Evolutionary conservation across 1,140 invertebrate genomes (phyloP), one percentile per base, ranked within the genome.

Genomic region (Brachionus manjavacas): DNA sequence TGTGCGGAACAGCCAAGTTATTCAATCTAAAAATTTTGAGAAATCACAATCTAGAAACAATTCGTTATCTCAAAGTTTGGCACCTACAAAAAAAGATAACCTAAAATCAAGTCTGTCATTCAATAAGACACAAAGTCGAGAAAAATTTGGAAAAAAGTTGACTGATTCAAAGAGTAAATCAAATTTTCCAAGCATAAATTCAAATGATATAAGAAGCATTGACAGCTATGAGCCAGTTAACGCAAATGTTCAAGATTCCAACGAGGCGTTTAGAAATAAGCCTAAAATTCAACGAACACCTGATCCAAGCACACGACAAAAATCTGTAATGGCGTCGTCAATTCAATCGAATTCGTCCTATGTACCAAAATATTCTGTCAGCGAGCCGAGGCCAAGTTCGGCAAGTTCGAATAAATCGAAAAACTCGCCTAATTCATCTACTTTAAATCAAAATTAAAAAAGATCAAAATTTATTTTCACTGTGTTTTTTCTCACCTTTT

Each of bases 311-410:
- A n/a, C 46, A 11, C 8, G 20, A 8, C 79, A 46, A 68, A 68
- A 60, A 64, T 43, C 35, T 39, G 12, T 28, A 25, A 64, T 46
- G 8, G 49, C 79, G 4, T 46, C 35, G 14, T 68, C 79, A 6
- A 39, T 46, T 20, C 79, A 60, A 81, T 81, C 64, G 20, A 68
- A 81, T 41, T 35, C 49, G 11, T 81, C 79, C 9, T 64, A 64
- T 68, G 79, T 64, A 23, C 79, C 79, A 25, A 81, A 68, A 35
- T 81, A 81, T 64, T 81, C 79, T 9, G 31, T 64, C 11, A 46
- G 35, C 43, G 79, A 81, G 52, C 79, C 79, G 35, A 60, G 79
- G 66, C 79, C 79, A 23, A 81, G 79, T 68, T 81, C 79, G 23
- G 52, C 79, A 39, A 68, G 20, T 43, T 81, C 79, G 0, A 81